Evolutionary conservation across 2,113 vertebrate species (phyloP), one percentile per base, ranked within the genome.

Genomic region (Riparia riparia): DNA sequence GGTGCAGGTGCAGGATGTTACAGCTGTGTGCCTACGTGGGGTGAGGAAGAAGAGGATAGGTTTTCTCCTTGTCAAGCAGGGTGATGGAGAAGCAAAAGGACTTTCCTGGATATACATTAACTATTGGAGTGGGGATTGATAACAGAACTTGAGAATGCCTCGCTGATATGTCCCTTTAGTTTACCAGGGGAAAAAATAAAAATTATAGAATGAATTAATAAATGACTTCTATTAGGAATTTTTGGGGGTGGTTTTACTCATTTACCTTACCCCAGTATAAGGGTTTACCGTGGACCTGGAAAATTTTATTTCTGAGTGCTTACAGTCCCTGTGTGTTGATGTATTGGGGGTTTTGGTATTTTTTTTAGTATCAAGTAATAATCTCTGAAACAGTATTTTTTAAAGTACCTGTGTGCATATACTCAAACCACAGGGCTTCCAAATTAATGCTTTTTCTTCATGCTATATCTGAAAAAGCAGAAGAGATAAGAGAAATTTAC

Each of bases 131-230:
- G 47, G 22, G 11, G 22, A 34, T 6, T 54, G 20, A 25, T 22
- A 72, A 29, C 10, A 32, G 32, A 41, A 37, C 5, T 64, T 26
- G 17, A 26, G 29, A 86, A 39, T 60, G 12, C 14, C 51, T 88
- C 28, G 12, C 16, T 63, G 11, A 13, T 31, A 15, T 17, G 25
- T 42, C 26, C 3, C 19, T 82, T 71, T 42, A 19, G 7, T 25
- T 31, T 42, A 44, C 2, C 0, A 2, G 5, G n/a, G 15, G 0
- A 1, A 2, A 6, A 4, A 19, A 8, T 7, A 29, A 25, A 31
- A 11, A 29, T 7, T 2, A 14, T 10, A 10, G 21, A 65, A 77
- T 26, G 2, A 76, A 64, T 63, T 50, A 79, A 12, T 37, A 61
- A 44, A 51, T 79, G 1, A 56, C 2, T 47, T 72, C 26, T 68